A percentile compares a stretch with the other conserved stretches of the same genome.
Conservation (phyloP, 2,797 vertebrate genomes). For the Lycodopsis pacificus region DNA sequence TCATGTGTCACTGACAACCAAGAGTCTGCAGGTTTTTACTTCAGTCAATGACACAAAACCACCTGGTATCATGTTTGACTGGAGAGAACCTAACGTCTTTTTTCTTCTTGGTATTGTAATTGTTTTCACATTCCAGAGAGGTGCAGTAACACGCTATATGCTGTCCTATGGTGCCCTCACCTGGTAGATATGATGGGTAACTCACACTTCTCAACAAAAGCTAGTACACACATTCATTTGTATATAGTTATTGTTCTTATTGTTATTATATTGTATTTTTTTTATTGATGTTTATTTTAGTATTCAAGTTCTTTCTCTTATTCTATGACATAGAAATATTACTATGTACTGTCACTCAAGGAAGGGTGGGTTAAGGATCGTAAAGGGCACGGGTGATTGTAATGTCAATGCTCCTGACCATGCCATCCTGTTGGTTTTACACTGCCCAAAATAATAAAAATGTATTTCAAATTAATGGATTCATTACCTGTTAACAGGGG, state of each 20-base stretch:
- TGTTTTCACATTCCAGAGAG: not conserved
- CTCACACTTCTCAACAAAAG: not conserved
- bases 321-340: not conserved
- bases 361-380: not conserved
- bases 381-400: too few species aligned
- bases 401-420: too few species aligned
- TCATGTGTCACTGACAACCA: not conserved
- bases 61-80: not conserved
- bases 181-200: constrained; percentile 3
- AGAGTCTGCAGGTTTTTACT: constrained; percentile 1
- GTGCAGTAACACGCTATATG: not conserved
- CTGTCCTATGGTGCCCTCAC: constrained; percentile 52
- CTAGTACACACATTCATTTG: not conserved
- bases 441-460: too few species aligned
- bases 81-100: not conserved
- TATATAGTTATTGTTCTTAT: not conserved
- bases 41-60: not conserved
- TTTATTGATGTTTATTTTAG: not conserved
- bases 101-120: not conserved
- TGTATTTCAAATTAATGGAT: too few species aligned
- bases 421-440: too few species aligned
- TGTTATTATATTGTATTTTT: not conserved
- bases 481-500: too few species aligned
- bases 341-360: not conserved
- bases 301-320: not conserved